These are phyloP conservation scores for Paramormyrops hopkinsi DNA, from an alignment of 2,797 vertebrate species.

Conservation along the genomic window DNA sequence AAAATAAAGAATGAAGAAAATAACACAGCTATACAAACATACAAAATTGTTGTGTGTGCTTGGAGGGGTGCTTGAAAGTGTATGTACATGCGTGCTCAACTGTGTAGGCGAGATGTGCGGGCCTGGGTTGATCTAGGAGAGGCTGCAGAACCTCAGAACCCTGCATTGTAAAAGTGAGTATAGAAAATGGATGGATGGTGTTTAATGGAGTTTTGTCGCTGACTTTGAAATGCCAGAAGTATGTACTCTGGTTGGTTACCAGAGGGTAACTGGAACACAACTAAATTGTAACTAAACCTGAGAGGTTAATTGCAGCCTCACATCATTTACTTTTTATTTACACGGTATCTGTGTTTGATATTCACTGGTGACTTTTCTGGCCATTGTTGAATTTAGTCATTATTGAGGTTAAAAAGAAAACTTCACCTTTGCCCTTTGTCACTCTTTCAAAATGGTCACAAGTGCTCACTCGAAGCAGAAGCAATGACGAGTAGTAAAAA, in stretches of 20 bases:
- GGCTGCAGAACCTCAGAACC: not conserved
- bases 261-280: not conserved
- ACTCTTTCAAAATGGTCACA: not conserved
- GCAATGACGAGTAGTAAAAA: not conserved
- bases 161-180: not conserved
- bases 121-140: not conserved
- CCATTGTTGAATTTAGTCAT: not conserved
- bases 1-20: too few relatives aligned
- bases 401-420: not conserved
- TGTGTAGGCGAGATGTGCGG: too few relatives aligned
- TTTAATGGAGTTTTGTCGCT: not conserved
- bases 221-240: not conserved
- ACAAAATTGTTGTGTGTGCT: too few relatives aligned
- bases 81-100: too few relatives aligned
- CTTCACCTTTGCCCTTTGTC: not conserved
- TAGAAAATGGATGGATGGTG: not conserved
- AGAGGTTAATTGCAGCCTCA: not conserved
- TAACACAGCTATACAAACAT: too few relatives aligned
- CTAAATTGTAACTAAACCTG: not conserved
- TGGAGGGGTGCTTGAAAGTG: too few relatives aligned
- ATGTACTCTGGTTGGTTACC: not conserved
- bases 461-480: not conserved
- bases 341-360: not conserved
- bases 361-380: not conserved
- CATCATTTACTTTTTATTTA: not conserved